Evolutionary conservation across 2,888 invertebrate species (phyloP), one percentile per base, ranked within the genome.

Genomic region (Tipula lateralis): DNA sequence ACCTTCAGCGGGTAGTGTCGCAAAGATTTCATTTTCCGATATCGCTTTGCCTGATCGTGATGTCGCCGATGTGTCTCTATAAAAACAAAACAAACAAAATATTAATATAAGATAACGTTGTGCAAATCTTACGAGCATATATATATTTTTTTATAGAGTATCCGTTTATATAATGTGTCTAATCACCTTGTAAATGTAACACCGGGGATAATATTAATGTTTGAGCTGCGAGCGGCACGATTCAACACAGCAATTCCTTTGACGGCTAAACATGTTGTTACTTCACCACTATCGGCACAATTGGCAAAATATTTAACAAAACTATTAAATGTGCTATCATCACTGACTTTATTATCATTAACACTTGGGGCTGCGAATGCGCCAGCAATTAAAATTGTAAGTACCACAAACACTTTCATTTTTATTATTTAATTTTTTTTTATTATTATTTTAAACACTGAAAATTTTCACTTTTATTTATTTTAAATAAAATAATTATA

Each of bases 201-300:
- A 85, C 94, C 94, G 83, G 92, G 92, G 86, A 92, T 85, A 84
- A 94, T 87, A 85, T 92, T 91, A 85, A 94, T 90, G 87, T 91
- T 91, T 86, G 90, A 91, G 86, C 92, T 91, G 86, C 92, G 91
- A 82, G 92, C 90, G 0, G 92, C 92, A 85, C 92, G 91, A 86
- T 92, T 91, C 85, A 94, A 87, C 83, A 91, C 91, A 83, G 91
- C 91, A 86, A 92, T 91, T 39, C 92, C 91, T 89, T 92, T 93
- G 84, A 93, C 91, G 66, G 93, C 92, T 85, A 93, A 88, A 89
- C 93, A 93, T 85, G 91, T 91, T 86, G 91, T 88, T 86, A 92
- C 87, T 85, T 91, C 91, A 84, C 91, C 90, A 87, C 88, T 89
- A 85, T 91, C 89, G 83, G 90, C 87, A 87, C 91, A 91, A 87